These are phyloP conservation scores for Macroramphosus scolopax DNA, from an alignment of 2,797 vertebrate genomes.

Conservation along the genomic window DNA sequence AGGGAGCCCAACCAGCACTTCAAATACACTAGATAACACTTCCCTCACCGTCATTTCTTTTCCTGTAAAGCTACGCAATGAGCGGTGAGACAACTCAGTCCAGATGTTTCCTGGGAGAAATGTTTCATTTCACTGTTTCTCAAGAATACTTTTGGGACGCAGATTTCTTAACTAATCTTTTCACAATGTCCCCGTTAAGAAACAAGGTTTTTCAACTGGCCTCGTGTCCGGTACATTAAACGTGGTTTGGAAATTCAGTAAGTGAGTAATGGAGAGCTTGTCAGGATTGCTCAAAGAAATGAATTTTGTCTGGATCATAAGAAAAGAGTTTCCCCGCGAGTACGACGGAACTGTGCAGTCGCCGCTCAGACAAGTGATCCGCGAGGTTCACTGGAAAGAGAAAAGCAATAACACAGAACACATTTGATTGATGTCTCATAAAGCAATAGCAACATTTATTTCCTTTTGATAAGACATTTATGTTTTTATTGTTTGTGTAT, in stretches of 20 bases:
- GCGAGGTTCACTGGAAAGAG: no score
- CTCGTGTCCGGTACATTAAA: conserved; percentile 1
- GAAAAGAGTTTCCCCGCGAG: background rate
- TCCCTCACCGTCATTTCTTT: no score
- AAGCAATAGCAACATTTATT: conserved; percentile 18
- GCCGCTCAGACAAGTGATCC: no score
- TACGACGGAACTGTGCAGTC: background rate
- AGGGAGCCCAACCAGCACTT: no score
- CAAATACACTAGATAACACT: no score
- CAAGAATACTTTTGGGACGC: no score
- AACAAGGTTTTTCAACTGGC: background rate
- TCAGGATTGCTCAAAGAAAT: no score
- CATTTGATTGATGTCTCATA: conserved; percentile 10
- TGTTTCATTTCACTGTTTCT: background rate
- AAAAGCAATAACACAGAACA: no score
- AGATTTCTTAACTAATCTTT: background rate
- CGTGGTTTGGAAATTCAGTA: conserved; percentile 1
- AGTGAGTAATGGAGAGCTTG: no score
- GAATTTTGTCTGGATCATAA: no score
- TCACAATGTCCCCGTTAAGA: background rate
- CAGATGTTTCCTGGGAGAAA: background rate
- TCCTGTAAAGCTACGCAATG: no score
- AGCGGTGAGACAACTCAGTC: background rate
- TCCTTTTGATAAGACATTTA: conserved; percentile 2
- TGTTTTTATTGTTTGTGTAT: background rate